Evolutionary conservation across 2,113 vertebrate genomes (phyloP).

Genomic region (Cyprinus carpio): DNA sequence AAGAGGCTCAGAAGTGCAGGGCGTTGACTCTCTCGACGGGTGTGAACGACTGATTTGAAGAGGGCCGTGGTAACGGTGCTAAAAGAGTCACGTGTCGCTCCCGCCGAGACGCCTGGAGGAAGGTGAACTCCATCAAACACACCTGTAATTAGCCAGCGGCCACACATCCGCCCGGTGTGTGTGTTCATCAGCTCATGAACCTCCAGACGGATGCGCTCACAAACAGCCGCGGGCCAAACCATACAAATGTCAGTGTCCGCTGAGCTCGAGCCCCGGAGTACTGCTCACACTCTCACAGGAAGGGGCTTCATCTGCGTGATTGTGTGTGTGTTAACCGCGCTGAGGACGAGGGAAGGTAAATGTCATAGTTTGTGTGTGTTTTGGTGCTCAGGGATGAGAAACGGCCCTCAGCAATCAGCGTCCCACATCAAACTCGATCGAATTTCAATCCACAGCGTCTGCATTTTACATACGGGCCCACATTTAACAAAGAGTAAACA

Average conservation of each 20-base stretch:
- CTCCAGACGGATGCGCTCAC: constrained; percentile 55
- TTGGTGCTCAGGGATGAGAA: constrained; percentile 56
- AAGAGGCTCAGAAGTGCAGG: not conserved
- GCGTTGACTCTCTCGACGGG: too few relatives aligned
- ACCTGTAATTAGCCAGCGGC: constrained; percentile 60
- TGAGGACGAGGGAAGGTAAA: not conserved
- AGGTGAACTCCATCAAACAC: constrained; percentile 63
- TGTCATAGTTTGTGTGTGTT: constrained; percentile 61
- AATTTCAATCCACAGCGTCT: constrained; percentile 73
- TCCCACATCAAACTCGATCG: constrained; percentile 71
- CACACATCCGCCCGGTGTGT: too few relatives aligned
- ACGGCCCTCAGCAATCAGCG: constrained; percentile 60
- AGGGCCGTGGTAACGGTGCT: not conserved
- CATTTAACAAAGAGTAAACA: constrained; percentile 68
- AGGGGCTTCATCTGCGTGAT: not conserved
- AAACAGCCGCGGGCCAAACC: constrained; percentile 64
- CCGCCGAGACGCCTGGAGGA: constrained; percentile 69
- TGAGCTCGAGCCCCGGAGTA: not conserved
- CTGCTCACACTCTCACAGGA: not conserved
- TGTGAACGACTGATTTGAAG: too few relatives aligned
- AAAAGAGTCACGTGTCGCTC: constrained; percentile 54
- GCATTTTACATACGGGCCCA: constrained; percentile 75
- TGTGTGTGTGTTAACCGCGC: not conserved
- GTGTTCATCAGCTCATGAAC: constrained; percentile 19
- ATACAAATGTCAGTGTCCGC: not conserved